Evolutionary conservation across 2,797 vertebrate species (phyloP), one percentile per base, ranked within the genome.

Genomic region (Typhlichthys eigenmanni): DNA sequence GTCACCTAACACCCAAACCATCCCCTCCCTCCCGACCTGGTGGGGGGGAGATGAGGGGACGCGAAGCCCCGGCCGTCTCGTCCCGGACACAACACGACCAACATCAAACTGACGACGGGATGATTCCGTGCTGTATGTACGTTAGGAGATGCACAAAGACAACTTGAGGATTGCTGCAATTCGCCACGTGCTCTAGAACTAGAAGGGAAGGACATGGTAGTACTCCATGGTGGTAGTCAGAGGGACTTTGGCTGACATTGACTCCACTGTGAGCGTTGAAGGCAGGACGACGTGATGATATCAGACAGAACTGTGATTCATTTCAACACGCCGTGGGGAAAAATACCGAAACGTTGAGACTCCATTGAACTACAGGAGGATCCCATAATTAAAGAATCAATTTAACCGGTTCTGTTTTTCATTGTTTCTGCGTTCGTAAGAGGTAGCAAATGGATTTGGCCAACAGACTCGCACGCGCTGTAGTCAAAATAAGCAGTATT

Each of bases 51-150:
- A 34, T 8, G 7, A 5, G 34, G 24, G 24, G 24, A 38, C 32
- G 0, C 32, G 32, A 34, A 7, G 32, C 32, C 32, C 7, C 4
- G 32, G 4, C 32, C 32, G 32, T 34, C 34, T 5, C 34, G 7
- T 6, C 67, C 13, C 14, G 38, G 69, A 80, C 67, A 60, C 46
- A 59, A 50, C 57, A 54, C 6, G 72, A 81, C 54, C 62, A 79
- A 85, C 56, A 66, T 69, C 57, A 66, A 69, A 72, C 71, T 75
- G 74, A 72, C 78, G 64, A 85, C 79, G 74, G 74, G 83, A 85
- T 73, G 90, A 80, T 87, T 88, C 87, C 79, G 85, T 87, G 91
- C 94, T 95, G 94, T 95, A 93, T 86, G 90, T 88, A 85, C 91
- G 92, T 65, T 76, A 71, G 75, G 85, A 90, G 88, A 91, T 89